A percentile compares a stretch with the other conserved stretches of the same genome.
Evolutionary conservation across 2,888 invertebrate genomes (phyloP).

Genomic region (Caenorhabditis sp.): DNA sequence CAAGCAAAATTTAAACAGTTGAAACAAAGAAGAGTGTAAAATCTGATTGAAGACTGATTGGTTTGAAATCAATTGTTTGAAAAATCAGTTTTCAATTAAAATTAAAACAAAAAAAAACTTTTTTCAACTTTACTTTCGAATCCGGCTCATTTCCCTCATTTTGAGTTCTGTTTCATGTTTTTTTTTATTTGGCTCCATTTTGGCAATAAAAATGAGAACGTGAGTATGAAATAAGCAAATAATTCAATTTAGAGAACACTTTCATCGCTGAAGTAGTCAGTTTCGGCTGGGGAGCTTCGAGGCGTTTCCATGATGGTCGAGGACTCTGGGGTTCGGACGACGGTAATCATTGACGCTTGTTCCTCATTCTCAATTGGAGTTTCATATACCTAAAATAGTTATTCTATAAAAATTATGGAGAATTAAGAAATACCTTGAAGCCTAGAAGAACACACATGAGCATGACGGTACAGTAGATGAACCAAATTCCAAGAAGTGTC

Average conservation of each 20-base stretch:
- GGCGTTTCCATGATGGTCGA: background rate
- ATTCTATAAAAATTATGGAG: background rate
- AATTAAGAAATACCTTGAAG: background rate
- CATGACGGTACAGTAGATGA: conserved; percentile 17
- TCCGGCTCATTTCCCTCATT: too few species aligned
- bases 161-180: too few species aligned
- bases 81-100: too few species aligned
- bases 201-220: too few species aligned
- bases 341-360: background rate
- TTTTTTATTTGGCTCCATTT: too few species aligned
- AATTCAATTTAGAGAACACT: background rate
- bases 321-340: background rate
- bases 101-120: too few species aligned
- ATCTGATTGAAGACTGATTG: too few species aligned
- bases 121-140: too few species aligned
- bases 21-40: too few species aligned
- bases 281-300: conserved; percentile 5
- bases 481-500: background rate
- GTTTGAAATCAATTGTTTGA: too few species aligned
- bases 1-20: too few species aligned
- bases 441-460: conserved; percentile 5
- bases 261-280: conserved; percentile 20
- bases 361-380: background rate
- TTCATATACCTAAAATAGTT: background rate
- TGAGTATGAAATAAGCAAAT: too few species aligned